Evolutionary conservation across 2,888 invertebrate species (phyloP), one percentile per base, ranked within the genome.

Genomic region (Ennomos fuscantarius): DNA sequence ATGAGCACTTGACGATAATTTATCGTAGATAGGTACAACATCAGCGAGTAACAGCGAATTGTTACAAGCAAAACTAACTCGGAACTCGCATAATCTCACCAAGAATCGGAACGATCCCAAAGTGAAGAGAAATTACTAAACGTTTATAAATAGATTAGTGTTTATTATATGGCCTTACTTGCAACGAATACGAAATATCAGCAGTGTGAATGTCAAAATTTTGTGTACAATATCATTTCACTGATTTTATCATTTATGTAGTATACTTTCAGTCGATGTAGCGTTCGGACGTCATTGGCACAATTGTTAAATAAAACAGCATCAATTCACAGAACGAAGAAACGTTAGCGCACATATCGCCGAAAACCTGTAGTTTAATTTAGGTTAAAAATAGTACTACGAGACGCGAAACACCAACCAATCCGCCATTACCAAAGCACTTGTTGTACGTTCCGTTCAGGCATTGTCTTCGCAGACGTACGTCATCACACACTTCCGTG

Each of bases 341-440:
- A 90, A 90, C 86, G 87, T 91, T 90, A 91, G 88, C 86, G 88
- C 88, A 92, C 92, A 92, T 92, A 92, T 92, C 91, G 92, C 88
- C 89, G 89, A 92, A 91, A 92, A 90, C 90, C 92, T 88, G 87
- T 91, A 89, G 89, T 91, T 87, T 92, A 86, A 92, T 92, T 92
- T 89, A 93, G 92, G 92, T 93, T 93, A 92, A 89, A 92, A 92
- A 93, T 93, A 93, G 92, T 92, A 88, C 89, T 88, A 86, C 84
- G 88, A 84, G 91, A 92, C 89, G 91, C 92, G 89, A 91, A 89
- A 87, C 87, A 87, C 85, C 89, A 87, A 88, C 90, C 84, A 68
- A 88, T 90, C 90, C 92, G 92, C 92, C 92, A 92, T 93, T 92
- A 91, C 88, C 82, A 80, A 24, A 86, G 81, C 86, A 88, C 88